A percentile compares a stretch with the other conserved stretches of the same genome.
These are phyloP conservation scores for Drosophila malerkotliana DNA, from an alignment of 1,140 invertebrate species.

Conservation along the genomic window DNA sequence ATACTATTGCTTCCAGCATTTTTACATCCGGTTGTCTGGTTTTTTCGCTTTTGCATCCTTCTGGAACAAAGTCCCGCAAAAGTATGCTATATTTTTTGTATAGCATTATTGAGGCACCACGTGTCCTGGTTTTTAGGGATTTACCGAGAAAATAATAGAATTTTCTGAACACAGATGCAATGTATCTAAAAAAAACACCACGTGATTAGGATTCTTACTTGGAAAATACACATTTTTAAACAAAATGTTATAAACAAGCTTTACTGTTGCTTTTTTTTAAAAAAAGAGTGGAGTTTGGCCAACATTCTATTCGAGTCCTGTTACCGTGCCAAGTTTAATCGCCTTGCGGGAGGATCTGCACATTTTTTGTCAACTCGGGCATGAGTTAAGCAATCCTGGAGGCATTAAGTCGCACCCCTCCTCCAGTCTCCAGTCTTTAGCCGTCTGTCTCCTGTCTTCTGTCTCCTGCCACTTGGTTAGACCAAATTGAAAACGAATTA, in stretches of 20 bases:
- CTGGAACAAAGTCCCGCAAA: no score
- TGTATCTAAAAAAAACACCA: no score
- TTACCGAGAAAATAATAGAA: background rate
- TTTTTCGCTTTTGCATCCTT: no score
- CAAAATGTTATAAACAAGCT: no score
- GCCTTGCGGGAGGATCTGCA: slow-evolving; percentile 31
- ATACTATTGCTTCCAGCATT: background rate
- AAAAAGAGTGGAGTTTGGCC: background rate
- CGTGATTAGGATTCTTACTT: no score
- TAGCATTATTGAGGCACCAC: background rate
- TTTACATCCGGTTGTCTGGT: no score
- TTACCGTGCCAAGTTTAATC: slow-evolving; percentile 31
- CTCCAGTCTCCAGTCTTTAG: no score
- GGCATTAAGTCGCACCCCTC: slow-evolving; percentile 37
- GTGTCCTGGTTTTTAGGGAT: background rate
- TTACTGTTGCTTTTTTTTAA: no score
- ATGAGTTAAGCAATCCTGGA: slow-evolving; percentile 43
- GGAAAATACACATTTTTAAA: no score
- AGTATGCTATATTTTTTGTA: no score
- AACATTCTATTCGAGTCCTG: background rate
- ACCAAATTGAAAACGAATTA: slow-evolving; percentile 75
- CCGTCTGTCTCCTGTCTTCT: slow-evolving; percentile 16
- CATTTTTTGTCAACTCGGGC: slow-evolving; percentile 38
- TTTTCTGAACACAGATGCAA: background rate
- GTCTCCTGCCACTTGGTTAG: slow-evolving; percentile 40